Percentiles rank a stretch among this genome's conserved stretches.
Conservation (phyloP, 2,888 invertebrate genomes). For the Drosophila mimica region DNA sequence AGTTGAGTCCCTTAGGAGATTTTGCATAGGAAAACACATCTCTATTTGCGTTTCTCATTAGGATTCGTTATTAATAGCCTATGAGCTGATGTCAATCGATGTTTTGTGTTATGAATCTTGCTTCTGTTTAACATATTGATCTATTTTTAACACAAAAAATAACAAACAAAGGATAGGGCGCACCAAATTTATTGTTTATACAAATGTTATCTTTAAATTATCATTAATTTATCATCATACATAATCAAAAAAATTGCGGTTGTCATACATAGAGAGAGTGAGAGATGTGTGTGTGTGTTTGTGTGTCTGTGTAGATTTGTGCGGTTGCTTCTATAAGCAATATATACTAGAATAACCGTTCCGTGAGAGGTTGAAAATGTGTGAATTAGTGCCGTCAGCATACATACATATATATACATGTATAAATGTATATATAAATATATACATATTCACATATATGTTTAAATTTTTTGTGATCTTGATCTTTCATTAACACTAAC, state of each 20-base stretch:
- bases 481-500: constrained; percentile 60
- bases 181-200: constrained; percentile 69
- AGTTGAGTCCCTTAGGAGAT: background rate
- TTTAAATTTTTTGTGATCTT: constrained; percentile 35
- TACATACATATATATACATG: constrained; percentile 19
- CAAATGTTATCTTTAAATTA: constrained; percentile 75
- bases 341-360: constrained; percentile 35
- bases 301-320: constrained; percentile 29
- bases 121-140: constrained; percentile 39
- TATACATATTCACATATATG: background rate
- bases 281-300: constrained; percentile 8
- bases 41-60: constrained; percentile 6
- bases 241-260: constrained; percentile 54
- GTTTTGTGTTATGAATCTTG: constrained; percentile 52
- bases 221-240: constrained; percentile 71
- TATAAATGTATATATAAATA: background rate
- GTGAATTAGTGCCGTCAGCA: constrained; percentile 44
- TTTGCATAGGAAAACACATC: background rate
- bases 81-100: constrained; percentile 21
- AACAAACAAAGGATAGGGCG: constrained; percentile 28
- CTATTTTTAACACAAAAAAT: constrained; percentile 56
- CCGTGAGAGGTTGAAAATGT: constrained; percentile 43
- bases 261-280: constrained; percentile 1
- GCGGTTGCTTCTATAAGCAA: constrained; percentile 45
- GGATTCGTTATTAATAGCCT: constrained; percentile 30